These are phyloP conservation scores for Orussus abietinus DNA, from an alignment of 1,140 invertebrate species.

Conservation along the genomic window DNA sequence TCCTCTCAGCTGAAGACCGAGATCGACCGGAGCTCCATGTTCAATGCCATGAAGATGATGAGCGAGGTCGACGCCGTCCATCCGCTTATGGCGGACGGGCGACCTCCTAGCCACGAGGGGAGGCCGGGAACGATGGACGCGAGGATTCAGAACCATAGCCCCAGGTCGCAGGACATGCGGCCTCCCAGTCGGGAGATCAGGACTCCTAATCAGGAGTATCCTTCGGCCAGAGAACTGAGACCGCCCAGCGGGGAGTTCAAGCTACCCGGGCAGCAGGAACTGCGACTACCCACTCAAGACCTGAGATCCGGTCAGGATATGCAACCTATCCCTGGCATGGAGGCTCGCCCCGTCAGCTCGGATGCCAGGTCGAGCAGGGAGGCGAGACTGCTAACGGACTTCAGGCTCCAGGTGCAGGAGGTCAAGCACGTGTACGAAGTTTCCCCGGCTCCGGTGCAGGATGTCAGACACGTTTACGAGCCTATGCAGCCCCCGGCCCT, in stretches of 20 bases:
- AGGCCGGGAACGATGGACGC: background rate
- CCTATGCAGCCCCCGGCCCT: conserved; percentile 19
- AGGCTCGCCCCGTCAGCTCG: conserved; percentile 16
- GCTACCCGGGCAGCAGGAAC: conserved; percentile 21
- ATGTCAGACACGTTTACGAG: conserved; percentile 23
- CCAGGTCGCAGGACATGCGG: conserved; percentile 20
- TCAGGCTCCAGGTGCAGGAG: conserved; percentile 18
- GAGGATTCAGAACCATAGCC: conserved; percentile 22
- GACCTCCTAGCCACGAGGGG: background rate
- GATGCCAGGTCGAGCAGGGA: conserved; percentile 29
- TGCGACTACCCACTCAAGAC: conserved; percentile 22
- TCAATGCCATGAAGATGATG: conserved; percentile 27
- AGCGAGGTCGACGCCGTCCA: conserved; percentile 26
- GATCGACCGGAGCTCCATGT: conserved; percentile 24
- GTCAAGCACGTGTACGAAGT: no score
- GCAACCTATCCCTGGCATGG: conserved; percentile 12
- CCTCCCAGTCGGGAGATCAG: conserved; percentile 20
- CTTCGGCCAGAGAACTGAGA: conserved; percentile 19
- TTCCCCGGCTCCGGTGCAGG: no score
- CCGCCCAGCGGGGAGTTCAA: conserved; percentile 28
- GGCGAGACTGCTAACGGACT: conserved; percentile 22
- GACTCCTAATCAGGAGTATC: conserved; percentile 17
- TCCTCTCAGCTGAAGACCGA: conserved; percentile 20
- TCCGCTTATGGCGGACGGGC: no score
- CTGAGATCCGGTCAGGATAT: conserved; percentile 22